Conservation (phyloP, 2,113 vertebrate genomes). For the Tympanuchus pallidicinctus region DNA sequence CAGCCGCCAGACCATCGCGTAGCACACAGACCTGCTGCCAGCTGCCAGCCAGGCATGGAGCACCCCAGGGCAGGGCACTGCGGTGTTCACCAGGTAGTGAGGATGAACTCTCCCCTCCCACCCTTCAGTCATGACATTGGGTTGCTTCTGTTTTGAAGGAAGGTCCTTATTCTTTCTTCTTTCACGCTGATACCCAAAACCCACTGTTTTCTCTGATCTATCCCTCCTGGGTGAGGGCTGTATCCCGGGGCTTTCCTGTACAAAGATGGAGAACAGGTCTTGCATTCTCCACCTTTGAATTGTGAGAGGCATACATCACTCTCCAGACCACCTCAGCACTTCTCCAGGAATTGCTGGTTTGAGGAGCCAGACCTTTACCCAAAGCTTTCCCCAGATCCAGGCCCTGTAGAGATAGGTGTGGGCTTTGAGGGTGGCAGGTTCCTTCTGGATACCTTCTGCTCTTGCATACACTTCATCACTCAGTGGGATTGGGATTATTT, state of each 20-base stretch:
- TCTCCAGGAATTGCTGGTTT: not conserved
- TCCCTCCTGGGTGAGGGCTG: not conserved
- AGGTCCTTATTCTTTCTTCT: not conserved
- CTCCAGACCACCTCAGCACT: not conserved
- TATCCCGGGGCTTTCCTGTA: not conserved
- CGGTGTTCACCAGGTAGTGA: not conserved
- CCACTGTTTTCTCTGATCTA: not conserved
- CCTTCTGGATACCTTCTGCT: not conserved
- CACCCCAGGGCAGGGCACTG: not conserved
- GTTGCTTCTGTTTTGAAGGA: not conserved
- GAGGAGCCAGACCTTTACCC: not conserved
- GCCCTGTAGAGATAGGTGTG: not conserved
- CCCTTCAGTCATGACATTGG: not conserved
- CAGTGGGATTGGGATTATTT: not conserved
- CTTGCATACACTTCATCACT: not conserved
- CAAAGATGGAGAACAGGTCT: not conserved
- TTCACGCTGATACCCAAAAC: not conserved
- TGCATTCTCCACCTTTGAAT: not conserved
- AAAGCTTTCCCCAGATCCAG: not conserved
- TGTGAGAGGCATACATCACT: not conserved
- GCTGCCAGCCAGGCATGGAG: not conserved
- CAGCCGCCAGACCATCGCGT: constrained; percentile 89
- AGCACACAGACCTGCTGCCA: not conserved
- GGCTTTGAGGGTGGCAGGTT: not conserved
- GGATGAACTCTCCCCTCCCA: not conserved